These are phyloP conservation scores for Spisula subtruncata DNA, from an alignment of 2,888 invertebrate genomes.

Conservation along the genomic window DNA sequence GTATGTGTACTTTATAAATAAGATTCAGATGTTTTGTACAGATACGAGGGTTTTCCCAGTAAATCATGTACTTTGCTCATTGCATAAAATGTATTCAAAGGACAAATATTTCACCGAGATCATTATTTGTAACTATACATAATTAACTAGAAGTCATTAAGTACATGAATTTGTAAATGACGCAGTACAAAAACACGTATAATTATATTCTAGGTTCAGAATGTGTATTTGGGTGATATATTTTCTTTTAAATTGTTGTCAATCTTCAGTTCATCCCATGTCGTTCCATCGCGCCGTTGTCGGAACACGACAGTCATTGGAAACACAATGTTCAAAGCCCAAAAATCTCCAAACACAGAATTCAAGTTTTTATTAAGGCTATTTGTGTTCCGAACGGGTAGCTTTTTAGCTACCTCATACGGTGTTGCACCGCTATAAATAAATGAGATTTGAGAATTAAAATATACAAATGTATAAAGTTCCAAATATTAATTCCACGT, in stretches of 20 bases:
- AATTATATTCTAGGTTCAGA: too few species aligned
- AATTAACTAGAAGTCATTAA: too few species aligned
- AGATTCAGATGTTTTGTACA: too few species aligned
- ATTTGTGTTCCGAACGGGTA: constrained; percentile 70
- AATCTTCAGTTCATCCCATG: constrained; percentile 77
- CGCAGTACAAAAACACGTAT: too few species aligned
- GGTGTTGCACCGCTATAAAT: constrained; percentile 73
- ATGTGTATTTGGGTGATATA: not conserved
- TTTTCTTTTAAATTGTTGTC: constrained; percentile 41
- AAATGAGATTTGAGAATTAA: constrained; percentile 67
- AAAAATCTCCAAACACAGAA: constrained; percentile 82
- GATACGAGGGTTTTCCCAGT: too few species aligned
- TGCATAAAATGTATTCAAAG: too few species aligned
- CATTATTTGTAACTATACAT: too few species aligned
- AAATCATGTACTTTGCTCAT: too few species aligned
- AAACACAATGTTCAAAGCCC: constrained; percentile 81
- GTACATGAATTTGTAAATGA: too few species aligned
- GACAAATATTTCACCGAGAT: too few species aligned
- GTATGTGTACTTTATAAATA: too few species aligned
- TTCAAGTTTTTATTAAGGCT: constrained; percentile 71
- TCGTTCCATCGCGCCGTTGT: constrained; percentile 76
- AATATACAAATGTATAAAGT: constrained; percentile 67
- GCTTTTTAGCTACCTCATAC: constrained; percentile 74
- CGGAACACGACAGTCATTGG: constrained; percentile 79
- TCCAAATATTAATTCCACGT: constrained; percentile 69